A percentile compares a stretch with the other conserved stretches of the same genome.
phyloP scores from a whole-genome alignment of 2,888 invertebrate species.

The Hylaea fasciaria region DNA sequence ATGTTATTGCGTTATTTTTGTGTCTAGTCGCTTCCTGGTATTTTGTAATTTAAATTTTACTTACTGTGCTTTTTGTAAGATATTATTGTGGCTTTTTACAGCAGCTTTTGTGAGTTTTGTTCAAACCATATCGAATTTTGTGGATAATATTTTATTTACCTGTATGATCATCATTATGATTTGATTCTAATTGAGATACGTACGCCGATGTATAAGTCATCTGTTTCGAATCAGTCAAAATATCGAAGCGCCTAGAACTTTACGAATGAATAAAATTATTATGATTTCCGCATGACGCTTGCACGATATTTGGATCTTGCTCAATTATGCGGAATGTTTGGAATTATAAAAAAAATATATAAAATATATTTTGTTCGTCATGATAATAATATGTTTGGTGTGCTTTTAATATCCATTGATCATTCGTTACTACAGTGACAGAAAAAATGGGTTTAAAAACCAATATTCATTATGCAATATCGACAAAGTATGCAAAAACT shows the following conservation, averaged over 20 bases:
- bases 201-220: background rate
- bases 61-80: slow-evolving; percentile 41
- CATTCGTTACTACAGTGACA: slow-evolving; percentile 46
- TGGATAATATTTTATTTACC: background rate
- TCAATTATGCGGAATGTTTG: slow-evolving; percentile 63
- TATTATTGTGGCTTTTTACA: slow-evolving; percentile 34
- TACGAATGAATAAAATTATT: slow-evolving; percentile 46
- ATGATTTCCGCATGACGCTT: slow-evolving; percentile 70
- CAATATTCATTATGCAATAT: slow-evolving; percentile 29
- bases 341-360: slow-evolving; percentile 35
- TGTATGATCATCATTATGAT: background rate
- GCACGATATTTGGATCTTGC: slow-evolving; percentile 64
- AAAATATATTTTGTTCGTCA: too few species aligned
- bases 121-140: slow-evolving; percentile 4
- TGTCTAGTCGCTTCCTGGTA: slow-evolving; percentile 55
- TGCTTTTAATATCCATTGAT: slow-evolving; percentile 77
- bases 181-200: background rate
- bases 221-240: slow-evolving; percentile 24
- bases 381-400: slow-evolving; percentile 58
- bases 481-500: slow-evolving; percentile 31
- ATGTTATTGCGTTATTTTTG: slow-evolving; percentile 36
- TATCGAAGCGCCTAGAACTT: slow-evolving; percentile 55
- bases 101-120: slow-evolving; percentile 38
- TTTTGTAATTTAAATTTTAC: slow-evolving; percentile 46
- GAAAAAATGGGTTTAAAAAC: slow-evolving; percentile 3